Evolutionary conservation across 2,113 vertebrate species (phyloP), one percentile per base, ranked within the genome.

Genomic region (Ibidorhyncha struthersii): DNA sequence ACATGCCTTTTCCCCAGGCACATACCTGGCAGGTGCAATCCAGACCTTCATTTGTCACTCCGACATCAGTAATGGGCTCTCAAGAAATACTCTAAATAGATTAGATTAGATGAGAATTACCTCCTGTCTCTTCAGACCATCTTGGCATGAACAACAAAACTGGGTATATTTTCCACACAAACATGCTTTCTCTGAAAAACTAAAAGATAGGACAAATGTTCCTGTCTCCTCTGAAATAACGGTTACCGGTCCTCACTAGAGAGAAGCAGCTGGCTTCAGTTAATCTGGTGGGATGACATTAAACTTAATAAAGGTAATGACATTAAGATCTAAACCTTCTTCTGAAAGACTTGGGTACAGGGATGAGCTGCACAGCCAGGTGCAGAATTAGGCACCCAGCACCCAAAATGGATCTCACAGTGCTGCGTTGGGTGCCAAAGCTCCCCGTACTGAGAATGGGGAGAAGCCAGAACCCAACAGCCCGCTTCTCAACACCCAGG

Each of bases 21-120:
- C n/a, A 83, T 71, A 94, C 95, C 95, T 97, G 77, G 90, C 95
- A 94, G 95, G 94, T 95, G 86, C 79, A 97, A 97, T 97, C 79
- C 79, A 97, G 88, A 81, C 55, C 88, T 83, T 83, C 93, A 90
- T 92, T 95, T 96, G 88, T 95, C 93, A 94, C 82, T 88, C 67
- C 66, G 79, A 78, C 63, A 90, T 50, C 79, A 92, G 82, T 74
- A 97, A 93, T 78, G 50, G 63, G 32, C 67, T 95, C 85, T 86
- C 59, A 80, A 93, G 82, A 95, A 95, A 92, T 67, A 80, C 49
- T 81, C 67, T 81, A 78, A 94, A 84, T 40, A 95, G 62, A 93
- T 94, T 92, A 88, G 70, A 96, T 84, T 93, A 95, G 40, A 89
- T 40, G 38, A 93, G 55, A 85, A 90, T 80, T 94, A 91, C 82